Evolutionary conservation across 1,140 invertebrate species (phyloP), one percentile per base, ranked within the genome.

Genomic region (Matsumurasca onukii): DNA sequence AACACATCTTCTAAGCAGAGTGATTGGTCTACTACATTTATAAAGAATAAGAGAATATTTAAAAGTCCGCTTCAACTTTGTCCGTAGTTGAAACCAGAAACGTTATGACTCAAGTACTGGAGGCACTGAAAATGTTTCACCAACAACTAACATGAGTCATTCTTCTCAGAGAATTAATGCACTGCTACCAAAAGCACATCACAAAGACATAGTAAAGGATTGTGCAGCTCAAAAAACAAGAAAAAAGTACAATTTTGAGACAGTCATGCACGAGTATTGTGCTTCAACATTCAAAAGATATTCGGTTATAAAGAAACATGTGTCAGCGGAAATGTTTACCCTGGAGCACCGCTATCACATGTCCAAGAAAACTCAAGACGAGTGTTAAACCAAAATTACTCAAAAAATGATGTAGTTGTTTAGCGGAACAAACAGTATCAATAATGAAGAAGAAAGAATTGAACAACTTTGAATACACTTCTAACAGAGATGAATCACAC

Each of bases 371-470:
- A 22, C 20, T 20, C 12, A 12, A 52, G 20, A 22, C 5, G 12
- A 17, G 49, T 52, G 3, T 15, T 22, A 3, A 15, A 12, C 3
- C 3, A 15, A 5, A 52, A 52, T 52, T 52, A 52, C 49, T 17
- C 49, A 15, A 52, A 52, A 22, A 52, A 22, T 15, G 49, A 52
- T 52, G 49, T 22, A 3, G 20, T 52, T 20, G 22, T 52, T 20
- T 22, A 15, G 27, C 17, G 55, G 24, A 17, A 22, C 20, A 45
- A 49, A 67, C 57, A 51, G 39, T 0, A 29, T 5, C 15, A 22
- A 71, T 65, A 64, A 15, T 55, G 13, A 55, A 65, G 20, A 48
- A 34, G 49, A n/a, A 29, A 25, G 5, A 49, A 25, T 27, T 25
- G 34, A 27, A 70, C 12, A 12, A 52, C 49, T 52, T 52, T 52